A percentile compares a stretch with the other conserved stretches of the same genome.
Evolutionary conservation across 2,113 vertebrate genomes (phyloP).

Genomic region (Furnarius figulus): DNA sequence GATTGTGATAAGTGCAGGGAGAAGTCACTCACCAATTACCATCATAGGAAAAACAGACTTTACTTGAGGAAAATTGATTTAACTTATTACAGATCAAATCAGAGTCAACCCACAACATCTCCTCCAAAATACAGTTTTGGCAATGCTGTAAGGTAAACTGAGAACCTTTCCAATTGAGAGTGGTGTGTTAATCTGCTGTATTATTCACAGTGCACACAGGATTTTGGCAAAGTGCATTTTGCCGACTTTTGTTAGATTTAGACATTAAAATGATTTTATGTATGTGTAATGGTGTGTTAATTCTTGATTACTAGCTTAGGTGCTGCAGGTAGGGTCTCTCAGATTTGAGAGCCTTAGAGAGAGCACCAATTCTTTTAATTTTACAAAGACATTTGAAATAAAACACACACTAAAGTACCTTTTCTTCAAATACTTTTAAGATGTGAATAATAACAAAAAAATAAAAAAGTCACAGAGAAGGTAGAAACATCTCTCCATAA

Average conservation of each 20-base stretch:
- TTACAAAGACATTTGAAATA: not conserved
- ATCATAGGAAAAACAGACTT: fast-evolving
- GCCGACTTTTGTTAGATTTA: not conserved
- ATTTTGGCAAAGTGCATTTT: not conserved
- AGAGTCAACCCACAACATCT: not conserved
- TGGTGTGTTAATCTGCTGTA: not conserved
- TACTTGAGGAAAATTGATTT: not conserved
- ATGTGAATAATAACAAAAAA: not conserved
- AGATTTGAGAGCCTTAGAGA: not conserved
- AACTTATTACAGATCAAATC: not conserved
- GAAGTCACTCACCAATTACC: not conserved
- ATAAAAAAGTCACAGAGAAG: not conserved
- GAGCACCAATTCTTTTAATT: not conserved
- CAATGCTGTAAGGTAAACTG: not conserved
- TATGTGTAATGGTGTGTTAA: not conserved
- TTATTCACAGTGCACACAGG: not conserved
- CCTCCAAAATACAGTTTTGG: not conserved
- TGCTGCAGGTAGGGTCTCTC: not conserved
- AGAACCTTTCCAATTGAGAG: not conserved
- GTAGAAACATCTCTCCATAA: not conserved
- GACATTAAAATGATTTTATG: not conserved
- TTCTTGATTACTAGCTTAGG: not conserved
- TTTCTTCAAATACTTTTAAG: not conserved
- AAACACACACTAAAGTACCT: not conserved
- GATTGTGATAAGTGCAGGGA: not conserved